Evolutionary conservation across 2,797 vertebrate species (phyloP).

Genomic region (Pipistrellus pipistrellus): DNA sequence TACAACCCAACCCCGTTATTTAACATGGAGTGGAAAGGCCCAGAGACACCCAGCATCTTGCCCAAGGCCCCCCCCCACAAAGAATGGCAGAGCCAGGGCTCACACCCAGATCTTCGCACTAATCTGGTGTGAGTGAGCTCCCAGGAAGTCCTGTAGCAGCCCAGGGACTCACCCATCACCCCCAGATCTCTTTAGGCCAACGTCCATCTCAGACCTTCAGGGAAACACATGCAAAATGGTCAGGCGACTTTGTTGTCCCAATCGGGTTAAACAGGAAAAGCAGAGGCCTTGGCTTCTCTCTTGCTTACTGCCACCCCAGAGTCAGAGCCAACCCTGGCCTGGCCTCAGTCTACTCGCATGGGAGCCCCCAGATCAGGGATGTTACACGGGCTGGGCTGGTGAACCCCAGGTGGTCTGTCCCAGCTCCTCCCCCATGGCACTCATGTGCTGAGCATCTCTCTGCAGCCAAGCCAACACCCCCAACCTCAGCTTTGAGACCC

Average conservation of each 20-base stretch:
- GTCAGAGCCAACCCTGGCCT: neutral
- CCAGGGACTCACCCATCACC: neutral
- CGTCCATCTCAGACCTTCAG: neutral
- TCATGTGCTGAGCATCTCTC: neutral
- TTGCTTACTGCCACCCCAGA: neutral
- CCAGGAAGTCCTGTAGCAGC: neutral
- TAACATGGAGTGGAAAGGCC: neutral
- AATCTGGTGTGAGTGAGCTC: neutral
- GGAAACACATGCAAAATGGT: neutral
- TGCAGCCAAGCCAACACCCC: neutral
- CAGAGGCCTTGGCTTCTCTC: neutral
- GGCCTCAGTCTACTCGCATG: neutral
- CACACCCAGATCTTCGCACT: neutral
- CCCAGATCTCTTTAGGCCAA: neutral
- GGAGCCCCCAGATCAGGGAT: neutral
- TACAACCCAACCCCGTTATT: neutral
- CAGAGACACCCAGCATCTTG: neutral
- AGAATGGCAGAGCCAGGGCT: neutral
- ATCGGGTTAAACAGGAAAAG: neutral
- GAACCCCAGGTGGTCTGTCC: neutral
- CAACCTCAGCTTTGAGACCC: neutral
- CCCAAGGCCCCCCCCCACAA: neutral
- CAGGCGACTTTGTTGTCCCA: neutral
- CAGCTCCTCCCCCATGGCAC: neutral
- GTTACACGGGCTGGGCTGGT: neutral